Conservation (phyloP, 2,113 vertebrate genomes). For the Edolisoma coerulescens region DNA sequence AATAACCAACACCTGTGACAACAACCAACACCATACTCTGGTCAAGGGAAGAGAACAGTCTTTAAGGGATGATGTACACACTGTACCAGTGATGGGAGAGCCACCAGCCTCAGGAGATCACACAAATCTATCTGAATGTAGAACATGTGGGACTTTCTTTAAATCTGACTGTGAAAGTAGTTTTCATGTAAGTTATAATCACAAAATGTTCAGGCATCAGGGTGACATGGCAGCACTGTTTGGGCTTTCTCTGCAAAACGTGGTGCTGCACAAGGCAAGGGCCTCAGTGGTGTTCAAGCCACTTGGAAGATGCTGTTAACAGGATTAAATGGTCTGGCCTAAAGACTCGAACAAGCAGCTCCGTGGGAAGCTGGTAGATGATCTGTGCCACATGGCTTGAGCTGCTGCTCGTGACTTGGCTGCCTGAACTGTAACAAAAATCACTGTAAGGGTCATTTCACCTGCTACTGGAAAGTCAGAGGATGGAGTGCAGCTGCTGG, state of each 20-base stretch:
- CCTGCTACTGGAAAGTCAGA: not conserved
- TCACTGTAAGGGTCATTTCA: not conserved
- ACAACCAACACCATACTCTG: not conserved
- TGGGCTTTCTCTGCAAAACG: not conserved
- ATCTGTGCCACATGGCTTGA: not conserved
- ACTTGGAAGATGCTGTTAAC: not conserved
- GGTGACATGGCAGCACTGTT: not conserved
- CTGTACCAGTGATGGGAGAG: not conserved
- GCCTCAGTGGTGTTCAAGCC: not conserved
- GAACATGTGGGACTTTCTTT: not conserved
- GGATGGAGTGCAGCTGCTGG: not conserved
- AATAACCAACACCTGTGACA: not conserved
- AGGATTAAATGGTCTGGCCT: not conserved
- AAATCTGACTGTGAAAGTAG: not conserved
- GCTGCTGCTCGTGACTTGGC: slow-evolving; percentile 9
- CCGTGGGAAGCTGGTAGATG: not conserved
- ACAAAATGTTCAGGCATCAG: not conserved
- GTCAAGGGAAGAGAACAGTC: not conserved
- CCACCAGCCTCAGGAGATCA: not conserved
- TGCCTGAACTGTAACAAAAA: not conserved
- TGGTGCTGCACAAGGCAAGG: not conserved
- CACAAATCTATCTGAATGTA: not conserved
- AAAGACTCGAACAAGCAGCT: not conserved
- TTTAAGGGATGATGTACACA: not conserved
- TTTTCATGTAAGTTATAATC: not conserved